Percentiles rank a stretch among this genome's conserved stretches.
Evolutionary conservation across 1,140 invertebrate species (phyloP).

Genomic region (Apis mellifera): DNA sequence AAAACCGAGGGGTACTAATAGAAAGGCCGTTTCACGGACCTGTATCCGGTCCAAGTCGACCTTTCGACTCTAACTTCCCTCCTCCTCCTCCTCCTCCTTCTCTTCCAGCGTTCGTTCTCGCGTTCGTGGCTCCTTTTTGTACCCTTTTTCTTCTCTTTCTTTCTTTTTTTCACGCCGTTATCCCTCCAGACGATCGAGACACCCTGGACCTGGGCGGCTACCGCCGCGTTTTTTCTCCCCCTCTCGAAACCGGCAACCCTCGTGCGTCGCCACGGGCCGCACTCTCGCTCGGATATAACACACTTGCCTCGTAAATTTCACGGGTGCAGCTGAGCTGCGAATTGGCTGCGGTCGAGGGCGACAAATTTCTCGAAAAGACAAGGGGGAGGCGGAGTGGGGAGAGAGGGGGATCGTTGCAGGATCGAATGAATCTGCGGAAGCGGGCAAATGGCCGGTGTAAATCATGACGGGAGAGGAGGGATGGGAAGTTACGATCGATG

Average conservation of each 20-base stretch:
- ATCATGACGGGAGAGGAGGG: conserved; percentile 9
- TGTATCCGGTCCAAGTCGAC: conserved; percentile 29
- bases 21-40: conserved; percentile 53
- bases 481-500: conserved; percentile 23
- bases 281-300: background rate
- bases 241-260: background rate
- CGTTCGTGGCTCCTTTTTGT: background rate
- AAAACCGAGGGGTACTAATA: conserved; percentile 43
- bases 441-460: conserved; percentile 32
- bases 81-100: too few relatives aligned
- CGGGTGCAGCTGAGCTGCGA: conserved; percentile 36
- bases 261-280: background rate
- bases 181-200: background rate
- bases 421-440: conserved; percentile 27
- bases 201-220: background rate
- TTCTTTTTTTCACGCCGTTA: background rate
- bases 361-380: conserved; percentile 45
- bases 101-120: background rate
- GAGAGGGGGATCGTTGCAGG: conserved; percentile 1
- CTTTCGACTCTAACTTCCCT: background rate
- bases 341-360: conserved; percentile 27
- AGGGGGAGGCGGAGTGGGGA: background rate
- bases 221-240: background rate
- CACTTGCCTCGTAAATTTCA: conserved; percentile 33
- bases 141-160: background rate